Evolutionary conservation across 53 echinoderm and acorn worm genomes (phyloP).

Genomic region (Luidia sarsii): DNA sequence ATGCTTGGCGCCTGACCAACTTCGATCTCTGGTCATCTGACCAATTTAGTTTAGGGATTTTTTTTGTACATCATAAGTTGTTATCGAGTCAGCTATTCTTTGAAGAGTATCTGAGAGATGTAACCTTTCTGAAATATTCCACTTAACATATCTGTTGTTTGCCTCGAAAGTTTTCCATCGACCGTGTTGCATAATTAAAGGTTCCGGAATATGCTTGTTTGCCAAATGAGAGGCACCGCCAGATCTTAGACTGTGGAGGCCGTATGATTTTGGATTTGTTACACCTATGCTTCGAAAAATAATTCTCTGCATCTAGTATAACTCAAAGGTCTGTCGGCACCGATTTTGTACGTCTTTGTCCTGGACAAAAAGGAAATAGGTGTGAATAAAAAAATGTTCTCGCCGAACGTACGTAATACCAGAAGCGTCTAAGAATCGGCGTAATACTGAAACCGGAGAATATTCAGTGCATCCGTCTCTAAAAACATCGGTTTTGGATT

Average conservation of each 20-base stretch:
- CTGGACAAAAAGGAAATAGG: background rate
- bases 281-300: conserved; percentile 1
- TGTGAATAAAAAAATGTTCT: background rate
- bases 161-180: conserved; percentile 9
- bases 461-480: background rate
- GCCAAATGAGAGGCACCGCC: conserved; percentile 9
- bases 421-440: background rate
- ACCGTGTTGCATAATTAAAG: conserved; percentile 25
- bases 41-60: too few species aligned
- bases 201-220: conserved; percentile 29
- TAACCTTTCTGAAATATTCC: background rate
- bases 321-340: background rate
- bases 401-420: background rate
- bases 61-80: too few species aligned
- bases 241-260: conserved; percentile 1
- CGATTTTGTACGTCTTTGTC: background rate
- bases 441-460: background rate
- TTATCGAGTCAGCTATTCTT: too few species aligned
- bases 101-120: background rate
- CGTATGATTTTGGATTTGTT: background rate
- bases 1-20: too few species aligned
- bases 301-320: background rate
- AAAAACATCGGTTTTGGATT: conserved; percentile 5
- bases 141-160: conserved; percentile 9
- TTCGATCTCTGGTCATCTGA: too few species aligned